Conservation (phyloP, 2,888 invertebrate species). For the Ennomos erosarius region DNA sequence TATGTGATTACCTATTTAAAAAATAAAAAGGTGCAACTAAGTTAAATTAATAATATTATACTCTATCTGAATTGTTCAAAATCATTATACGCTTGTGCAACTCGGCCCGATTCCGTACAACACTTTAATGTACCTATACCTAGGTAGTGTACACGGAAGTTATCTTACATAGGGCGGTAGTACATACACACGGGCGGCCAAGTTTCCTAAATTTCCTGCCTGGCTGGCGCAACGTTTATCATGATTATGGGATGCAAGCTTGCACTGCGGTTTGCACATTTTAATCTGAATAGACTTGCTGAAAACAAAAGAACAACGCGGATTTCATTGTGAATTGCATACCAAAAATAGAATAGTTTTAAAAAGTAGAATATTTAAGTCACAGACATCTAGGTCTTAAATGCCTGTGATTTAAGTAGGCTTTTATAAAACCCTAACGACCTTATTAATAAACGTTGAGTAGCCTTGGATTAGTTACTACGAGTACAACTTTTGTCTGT, state of each 20-base stretch:
- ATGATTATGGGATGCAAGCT: slow-evolving; percentile 16
- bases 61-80: not conserved
- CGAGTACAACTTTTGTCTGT: too few species aligned
- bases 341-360: too few species aligned
- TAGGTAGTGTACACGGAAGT: slow-evolving; percentile 14
- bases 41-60: too few species aligned
- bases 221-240: slow-evolving; percentile 23
- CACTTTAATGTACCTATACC: slow-evolving; percentile 4
- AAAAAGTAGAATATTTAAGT: too few species aligned
- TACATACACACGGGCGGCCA: slow-evolving; percentile 13
- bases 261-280: slow-evolving; percentile 1
- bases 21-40: too few species aligned
- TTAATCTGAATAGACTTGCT: not conserved
- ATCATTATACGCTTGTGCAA: slow-evolving; percentile 14
- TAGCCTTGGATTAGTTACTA: too few species aligned
- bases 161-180: slow-evolving; percentile 13
- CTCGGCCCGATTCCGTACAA: slow-evolving; percentile 1
- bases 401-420: too few species aligned
- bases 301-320: slow-evolving; percentile 19
- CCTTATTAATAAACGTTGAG: too few species aligned
- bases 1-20: too few species aligned
- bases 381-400: too few species aligned
- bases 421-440: too few species aligned
- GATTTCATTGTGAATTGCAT: too few species aligned
- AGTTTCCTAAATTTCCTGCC: slow-evolving; percentile 29